Evolutionary conservation across 2,888 invertebrate genomes (phyloP).

Genomic region (Yponomeuta plumbellus): DNA sequence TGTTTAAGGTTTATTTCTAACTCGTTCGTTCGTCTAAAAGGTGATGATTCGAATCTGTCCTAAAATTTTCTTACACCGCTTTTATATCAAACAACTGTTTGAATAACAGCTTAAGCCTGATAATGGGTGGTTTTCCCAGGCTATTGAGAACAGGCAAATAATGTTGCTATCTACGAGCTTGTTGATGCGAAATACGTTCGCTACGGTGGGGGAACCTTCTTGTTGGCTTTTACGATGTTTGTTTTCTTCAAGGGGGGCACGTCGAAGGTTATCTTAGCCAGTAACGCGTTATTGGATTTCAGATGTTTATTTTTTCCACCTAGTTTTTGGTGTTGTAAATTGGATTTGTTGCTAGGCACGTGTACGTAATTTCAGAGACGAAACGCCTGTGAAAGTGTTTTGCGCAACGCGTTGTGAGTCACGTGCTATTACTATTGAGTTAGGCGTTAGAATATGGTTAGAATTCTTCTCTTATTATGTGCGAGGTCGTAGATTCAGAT

Average conservation of each 20-base stretch:
- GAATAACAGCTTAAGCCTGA: neutral
- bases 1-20: conserved; percentile 31
- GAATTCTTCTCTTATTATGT: no score
- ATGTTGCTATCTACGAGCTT: neutral
- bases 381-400: neutral
- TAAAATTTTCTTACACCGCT: conserved; percentile 22
- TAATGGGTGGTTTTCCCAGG: conserved; percentile 12
- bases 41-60: conserved; percentile 16
- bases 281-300: neutral
- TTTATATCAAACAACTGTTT: conserved; percentile 41
- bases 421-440: neutral
- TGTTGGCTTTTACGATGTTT: neutral
- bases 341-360: neutral
- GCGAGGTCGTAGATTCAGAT: no score
- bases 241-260: neutral
- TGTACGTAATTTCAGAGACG: neutral
- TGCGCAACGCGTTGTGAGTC: neutral
- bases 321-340: neutral
- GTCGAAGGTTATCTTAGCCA: neutral
- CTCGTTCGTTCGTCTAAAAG: conserved; percentile 27
- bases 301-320: neutral
- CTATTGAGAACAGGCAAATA: conserved; percentile 4
- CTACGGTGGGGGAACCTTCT: neutral
- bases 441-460: neutral
- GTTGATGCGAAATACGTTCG: neutral